These are phyloP conservation scores for Speoplatyrhinus poulsoni DNA, from an alignment of 2,113 vertebrate species.

Conservation along the genomic window DNA sequence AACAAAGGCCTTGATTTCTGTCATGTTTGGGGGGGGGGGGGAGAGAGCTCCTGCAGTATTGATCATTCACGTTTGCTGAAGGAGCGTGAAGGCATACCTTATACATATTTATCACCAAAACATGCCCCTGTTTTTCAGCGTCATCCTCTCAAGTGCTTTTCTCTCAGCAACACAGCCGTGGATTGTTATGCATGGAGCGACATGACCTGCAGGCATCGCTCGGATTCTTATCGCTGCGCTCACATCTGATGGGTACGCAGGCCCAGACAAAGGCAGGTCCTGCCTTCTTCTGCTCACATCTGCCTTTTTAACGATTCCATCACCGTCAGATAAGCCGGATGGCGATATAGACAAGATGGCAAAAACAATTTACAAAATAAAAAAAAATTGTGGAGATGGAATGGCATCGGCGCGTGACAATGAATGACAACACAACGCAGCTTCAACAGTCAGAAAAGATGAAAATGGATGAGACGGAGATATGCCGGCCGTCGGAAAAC, in stretches of 20 bases:
- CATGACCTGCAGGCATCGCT: constrained; percentile 70
- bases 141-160: constrained; percentile 48
- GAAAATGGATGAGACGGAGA: constrained; percentile 49
- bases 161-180: constrained; percentile 47
- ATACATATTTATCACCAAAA: constrained; percentile 65
- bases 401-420: constrained; percentile 60
- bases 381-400: constrained; percentile 61
- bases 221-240: constrained; percentile 71
- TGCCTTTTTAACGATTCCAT: constrained; percentile 75
- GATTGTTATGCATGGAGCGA: constrained; percentile 75
- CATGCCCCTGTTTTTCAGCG: constrained; percentile 17
- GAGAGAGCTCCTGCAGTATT: constrained; percentile 52
- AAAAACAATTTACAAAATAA: constrained; percentile 40
- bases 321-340: constrained; percentile 69
- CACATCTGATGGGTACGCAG: constrained; percentile 73
- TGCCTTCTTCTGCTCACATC: constrained; percentile 68
- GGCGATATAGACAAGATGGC: constrained; percentile 67
- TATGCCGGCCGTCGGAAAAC: constrained; percentile 31
- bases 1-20: constrained; percentile 63
- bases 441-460: constrained; percentile 68
- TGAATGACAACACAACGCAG: constrained; percentile 62
- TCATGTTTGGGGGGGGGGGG: constrained; percentile 53
- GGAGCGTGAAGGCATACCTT: constrained; percentile 44
- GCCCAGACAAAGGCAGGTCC: constrained; percentile 67
- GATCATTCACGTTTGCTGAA: constrained; percentile 64